These are phyloP conservation scores for Agrilus cyanescens DNA, from an alignment of 2,888 invertebrate species.

Conservation along the genomic window DNA sequence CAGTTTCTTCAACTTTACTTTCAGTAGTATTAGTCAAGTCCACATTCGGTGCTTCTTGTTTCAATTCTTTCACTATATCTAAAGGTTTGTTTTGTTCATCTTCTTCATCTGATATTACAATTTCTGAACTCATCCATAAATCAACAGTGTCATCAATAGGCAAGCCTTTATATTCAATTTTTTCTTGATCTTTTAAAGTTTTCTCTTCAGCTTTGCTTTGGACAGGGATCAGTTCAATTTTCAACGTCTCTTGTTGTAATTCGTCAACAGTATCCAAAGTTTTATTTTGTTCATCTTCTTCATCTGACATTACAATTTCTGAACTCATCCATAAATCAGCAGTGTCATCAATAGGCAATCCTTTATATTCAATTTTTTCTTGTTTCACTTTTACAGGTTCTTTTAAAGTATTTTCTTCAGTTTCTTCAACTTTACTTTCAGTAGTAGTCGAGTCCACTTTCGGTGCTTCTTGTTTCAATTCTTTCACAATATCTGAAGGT, in stretches of 20 bases:
- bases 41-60: conserved; percentile 3
- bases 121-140: background rate
- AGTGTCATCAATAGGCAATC: conserved; percentile 15
- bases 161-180: conserved; percentile 14
- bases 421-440: background rate
- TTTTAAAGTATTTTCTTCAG: conserved; percentile 3
- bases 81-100: background rate
- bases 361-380: conserved; percentile 10
- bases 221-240: background rate
- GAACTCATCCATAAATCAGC: conserved; percentile 10
- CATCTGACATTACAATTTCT: conserved; percentile 10
- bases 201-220: background rate
- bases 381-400: conserved; percentile 5
- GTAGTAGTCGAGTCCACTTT: conserved; percentile 2
- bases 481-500: background rate
- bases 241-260: conserved; percentile 1
- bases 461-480: conserved; percentile 1
- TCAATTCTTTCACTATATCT: background rate
- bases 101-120: background rate
- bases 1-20: conserved; percentile 1
- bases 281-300: conserved; percentile 3
- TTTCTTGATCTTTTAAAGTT: background rate
- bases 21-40: background rate
- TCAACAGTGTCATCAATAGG: conserved; percentile 19
- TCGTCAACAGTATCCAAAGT: background rate